Conservation (phyloP, 2,797 vertebrate species). For the Octomys mimax region DNA sequence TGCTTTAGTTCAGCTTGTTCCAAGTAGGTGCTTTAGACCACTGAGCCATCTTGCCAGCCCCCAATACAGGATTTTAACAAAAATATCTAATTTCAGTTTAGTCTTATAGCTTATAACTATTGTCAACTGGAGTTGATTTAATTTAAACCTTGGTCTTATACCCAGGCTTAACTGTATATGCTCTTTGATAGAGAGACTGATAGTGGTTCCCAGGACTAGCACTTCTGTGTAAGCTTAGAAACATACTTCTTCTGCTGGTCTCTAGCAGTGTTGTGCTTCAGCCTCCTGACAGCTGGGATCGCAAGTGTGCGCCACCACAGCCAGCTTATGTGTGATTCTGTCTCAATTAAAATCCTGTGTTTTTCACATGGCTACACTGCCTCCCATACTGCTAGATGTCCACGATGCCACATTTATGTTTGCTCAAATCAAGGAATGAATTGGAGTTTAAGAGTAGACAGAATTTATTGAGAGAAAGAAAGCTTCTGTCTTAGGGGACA, state of each 20-base stretch:
- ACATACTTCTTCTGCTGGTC: background rate
- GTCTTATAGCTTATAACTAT: conserved; percentile 3
- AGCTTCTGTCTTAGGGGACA: no score
- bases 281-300: no score
- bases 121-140: background rate
- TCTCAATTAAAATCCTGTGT: background rate
- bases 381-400: background rate
- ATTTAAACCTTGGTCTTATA: conserved; percentile 50
- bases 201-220: conserved; percentile 18
- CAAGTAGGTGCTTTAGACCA: no score
- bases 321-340: background rate
- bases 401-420: no score
- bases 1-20: no score
- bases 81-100: conserved; percentile 27
- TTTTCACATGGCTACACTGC: background rate
- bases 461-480: no score
- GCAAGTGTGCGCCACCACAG: no score
- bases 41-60: no score
- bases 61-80: conserved; percentile 27
- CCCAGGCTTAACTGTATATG: background rate
- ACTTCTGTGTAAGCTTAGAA: background rate
- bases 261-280: no score
- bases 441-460: no score
- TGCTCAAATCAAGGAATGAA: no score
- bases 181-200: conserved; percentile 32